Conservation (phyloP, 1,140 invertebrate genomes). For the Probaryconus sp. region DNA sequence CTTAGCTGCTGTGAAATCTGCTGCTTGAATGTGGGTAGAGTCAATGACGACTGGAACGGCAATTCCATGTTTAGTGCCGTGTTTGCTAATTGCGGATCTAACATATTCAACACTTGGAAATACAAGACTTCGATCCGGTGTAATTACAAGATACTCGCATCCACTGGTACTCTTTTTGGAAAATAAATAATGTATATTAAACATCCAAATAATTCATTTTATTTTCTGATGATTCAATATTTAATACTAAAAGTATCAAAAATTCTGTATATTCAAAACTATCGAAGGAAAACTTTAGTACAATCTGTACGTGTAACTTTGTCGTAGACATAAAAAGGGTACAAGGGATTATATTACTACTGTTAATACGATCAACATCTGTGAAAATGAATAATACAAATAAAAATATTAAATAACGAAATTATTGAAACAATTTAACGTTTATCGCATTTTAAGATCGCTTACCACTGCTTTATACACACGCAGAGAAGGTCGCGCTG, state of each 20-base stretch:
- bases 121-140: slow-evolving; percentile 84
- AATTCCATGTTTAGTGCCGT: slow-evolving; percentile 80
- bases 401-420: not conserved
- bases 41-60: slow-evolving; percentile 86
- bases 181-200: not conserved
- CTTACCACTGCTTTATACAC: slow-evolving; percentile 80
- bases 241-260: too few species aligned
- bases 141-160: slow-evolving; percentile 84
- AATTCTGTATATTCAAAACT: too few species aligned
- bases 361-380: too few species aligned
- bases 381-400: too few species aligned
- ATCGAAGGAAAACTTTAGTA: too few species aligned
- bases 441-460: slow-evolving; percentile 17
- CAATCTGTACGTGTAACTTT: too few species aligned
- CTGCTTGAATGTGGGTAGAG: slow-evolving; percentile 86
- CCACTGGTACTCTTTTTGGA: slow-evolving; percentile 79
- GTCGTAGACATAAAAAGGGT: too few species aligned
- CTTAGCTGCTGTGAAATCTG: slow-evolving; percentile 87
- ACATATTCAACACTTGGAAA: slow-evolving; percentile 90
- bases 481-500: slow-evolving; percentile 84
- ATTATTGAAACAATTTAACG: not conserved
- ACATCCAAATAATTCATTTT: not conserved
- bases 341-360: too few species aligned
- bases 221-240: too few species aligned
- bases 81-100: slow-evolving; percentile 85